These are phyloP conservation scores for Brachionus paranguensis DNA, from an alignment of 1,140 invertebrate species.

Conservation along the genomic window DNA sequence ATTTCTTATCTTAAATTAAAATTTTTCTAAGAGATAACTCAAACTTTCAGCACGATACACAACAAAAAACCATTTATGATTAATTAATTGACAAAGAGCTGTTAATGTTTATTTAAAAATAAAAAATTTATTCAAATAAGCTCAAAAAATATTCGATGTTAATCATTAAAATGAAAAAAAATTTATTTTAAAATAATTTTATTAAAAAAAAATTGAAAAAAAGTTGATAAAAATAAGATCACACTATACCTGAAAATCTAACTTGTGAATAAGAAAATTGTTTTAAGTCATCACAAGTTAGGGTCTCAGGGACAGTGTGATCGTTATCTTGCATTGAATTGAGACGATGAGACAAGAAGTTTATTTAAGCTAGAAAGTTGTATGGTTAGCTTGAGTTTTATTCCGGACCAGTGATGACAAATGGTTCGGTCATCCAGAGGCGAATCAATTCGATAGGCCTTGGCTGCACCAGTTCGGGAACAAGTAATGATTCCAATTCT, in stretches of 20 bases:
- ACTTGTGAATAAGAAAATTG: slow-evolving; percentile 21
- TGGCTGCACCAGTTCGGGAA: neutral
- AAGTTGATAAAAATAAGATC: neutral
- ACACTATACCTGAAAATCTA: slow-evolving; percentile 38
- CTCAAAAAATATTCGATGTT: no score
- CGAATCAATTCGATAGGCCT: neutral
- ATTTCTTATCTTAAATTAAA: no score
- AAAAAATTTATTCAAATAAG: no score
- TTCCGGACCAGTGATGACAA: neutral
- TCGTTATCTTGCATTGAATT: neutral
- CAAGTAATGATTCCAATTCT: neutral
- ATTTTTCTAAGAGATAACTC: no score
- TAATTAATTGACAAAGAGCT: no score
- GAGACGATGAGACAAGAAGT: neutral
- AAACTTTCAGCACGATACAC: no score
- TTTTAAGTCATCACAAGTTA: slow-evolving; percentile 35
- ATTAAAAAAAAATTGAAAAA: neutral
- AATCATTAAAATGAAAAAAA: neutral
- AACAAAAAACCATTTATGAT: no score
- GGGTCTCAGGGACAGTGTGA: slow-evolving; percentile 34
- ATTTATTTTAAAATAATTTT: neutral
- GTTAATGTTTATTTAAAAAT: no score
- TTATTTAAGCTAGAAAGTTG: slow-evolving; percentile 40
- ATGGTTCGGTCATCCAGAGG: neutral
- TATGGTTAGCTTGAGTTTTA: slow-evolving; percentile 31